These are phyloP conservation scores for Colinus virginianus DNA, from an alignment of 2,113 vertebrate genomes.

Conservation along the genomic window DNA sequence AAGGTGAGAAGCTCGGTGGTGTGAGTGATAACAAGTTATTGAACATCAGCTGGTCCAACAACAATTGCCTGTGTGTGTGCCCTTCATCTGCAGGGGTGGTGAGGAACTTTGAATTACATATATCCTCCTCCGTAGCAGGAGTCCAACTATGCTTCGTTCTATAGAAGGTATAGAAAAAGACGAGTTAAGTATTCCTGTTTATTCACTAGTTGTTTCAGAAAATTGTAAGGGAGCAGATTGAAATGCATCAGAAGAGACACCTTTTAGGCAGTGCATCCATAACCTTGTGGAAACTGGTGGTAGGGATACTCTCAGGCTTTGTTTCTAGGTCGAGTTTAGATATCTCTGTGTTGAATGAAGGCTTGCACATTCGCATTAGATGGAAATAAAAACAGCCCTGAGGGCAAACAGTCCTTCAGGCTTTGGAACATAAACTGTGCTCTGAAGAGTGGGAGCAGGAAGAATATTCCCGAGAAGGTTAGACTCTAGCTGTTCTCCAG, in stretches of 20 bases:
- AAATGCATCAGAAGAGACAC: not conserved
- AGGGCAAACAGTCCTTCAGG: slow-evolving; percentile 1
- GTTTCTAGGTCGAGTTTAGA: slow-evolving; percentile 22
- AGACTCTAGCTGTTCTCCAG: not conserved
- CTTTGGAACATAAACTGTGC: not conserved
- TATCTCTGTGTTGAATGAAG: not conserved
- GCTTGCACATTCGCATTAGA: not conserved
- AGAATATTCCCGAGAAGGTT: fast-evolving
- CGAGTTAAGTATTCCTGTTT: not conserved
- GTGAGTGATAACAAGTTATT: slow-evolving; percentile 16
- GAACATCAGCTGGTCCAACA: slow-evolving; percentile 7
- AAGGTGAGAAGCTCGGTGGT: not conserved
- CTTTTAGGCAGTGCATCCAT: not conserved
- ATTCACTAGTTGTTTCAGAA: not conserved
- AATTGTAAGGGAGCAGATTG: not conserved
- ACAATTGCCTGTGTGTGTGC: not conserved
- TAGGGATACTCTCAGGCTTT: not conserved
- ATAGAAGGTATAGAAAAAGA: not conserved
- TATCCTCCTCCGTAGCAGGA: not conserved
- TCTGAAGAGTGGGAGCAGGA: not conserved
- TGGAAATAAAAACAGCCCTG: not conserved
- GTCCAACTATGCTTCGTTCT: not conserved
- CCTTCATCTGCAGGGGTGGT: not conserved
- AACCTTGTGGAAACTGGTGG: not conserved
- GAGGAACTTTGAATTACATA: not conserved